A percentile compares a stretch with the other conserved stretches of the same genome.
phyloP scores from a whole-genome alignment of 2,888 invertebrate genomes.

The Drosophila kuntzei region DNA sequence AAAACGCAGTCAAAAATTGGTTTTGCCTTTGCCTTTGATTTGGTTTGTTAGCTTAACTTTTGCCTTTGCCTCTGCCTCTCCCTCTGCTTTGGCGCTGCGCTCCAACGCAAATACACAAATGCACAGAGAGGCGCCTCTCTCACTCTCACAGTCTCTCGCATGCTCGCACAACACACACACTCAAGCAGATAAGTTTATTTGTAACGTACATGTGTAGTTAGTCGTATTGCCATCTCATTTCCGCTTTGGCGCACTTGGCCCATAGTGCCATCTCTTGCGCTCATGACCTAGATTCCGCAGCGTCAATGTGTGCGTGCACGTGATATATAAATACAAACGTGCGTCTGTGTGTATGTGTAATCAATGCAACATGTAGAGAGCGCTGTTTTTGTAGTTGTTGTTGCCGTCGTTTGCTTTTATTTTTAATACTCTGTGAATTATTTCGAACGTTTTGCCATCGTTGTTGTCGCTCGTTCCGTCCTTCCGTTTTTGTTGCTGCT shows the following conservation, averaged over 20 bases:
- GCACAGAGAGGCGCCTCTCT: constrained; percentile 10
- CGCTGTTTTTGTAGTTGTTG: constrained; percentile 36
- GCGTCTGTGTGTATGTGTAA: constrained; percentile 68
- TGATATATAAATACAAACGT: constrained; percentile 67
- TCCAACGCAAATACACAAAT: constrained; percentile 24
- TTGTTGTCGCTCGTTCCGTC: constrained; percentile 65
- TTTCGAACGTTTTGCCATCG: constrained; percentile 65
- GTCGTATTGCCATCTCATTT: constrained; percentile 82
- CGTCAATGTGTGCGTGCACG: constrained; percentile 71
- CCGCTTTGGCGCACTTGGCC: constrained; percentile 80
- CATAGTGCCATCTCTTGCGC: constrained; percentile 85
- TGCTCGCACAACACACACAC: constrained; percentile 9
- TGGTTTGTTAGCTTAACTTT: constrained; percentile 36
- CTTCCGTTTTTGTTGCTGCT: constrained; percentile 65
- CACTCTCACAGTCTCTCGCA: constrained; percentile 33
- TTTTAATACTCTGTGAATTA: constrained; percentile 78
- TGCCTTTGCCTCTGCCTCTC: constrained; percentile 19
- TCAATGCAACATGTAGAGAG: constrained; percentile 85
- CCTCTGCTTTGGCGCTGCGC: constrained; percentile 16
- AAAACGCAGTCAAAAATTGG: constrained; percentile 26
- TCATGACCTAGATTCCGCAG: constrained; percentile 85
- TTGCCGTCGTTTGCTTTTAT: constrained; percentile 51
- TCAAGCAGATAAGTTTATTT: constrained; percentile 44
- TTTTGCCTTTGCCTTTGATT: constrained; percentile 30
- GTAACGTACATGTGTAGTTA: constrained; percentile 57